Conservation (phyloP, 2,888 invertebrate species). For the Chymomyza fuscimana region DNA sequence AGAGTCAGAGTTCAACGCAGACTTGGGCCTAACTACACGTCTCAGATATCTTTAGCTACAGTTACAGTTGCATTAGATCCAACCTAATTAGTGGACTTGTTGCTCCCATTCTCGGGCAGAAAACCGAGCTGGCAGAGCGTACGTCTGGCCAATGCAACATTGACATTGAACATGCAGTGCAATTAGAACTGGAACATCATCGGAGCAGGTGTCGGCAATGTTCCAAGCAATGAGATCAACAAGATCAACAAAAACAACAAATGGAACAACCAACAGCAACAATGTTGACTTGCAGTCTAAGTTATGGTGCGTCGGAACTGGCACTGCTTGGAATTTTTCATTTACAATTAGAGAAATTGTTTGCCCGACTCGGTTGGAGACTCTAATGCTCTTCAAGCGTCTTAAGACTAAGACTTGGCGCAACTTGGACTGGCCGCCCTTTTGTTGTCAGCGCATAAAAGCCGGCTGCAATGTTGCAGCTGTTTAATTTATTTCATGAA, state of each 20-base stretch:
- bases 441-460: not conserved
- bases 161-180: conserved; percentile 6
- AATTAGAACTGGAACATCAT: conserved; percentile 2
- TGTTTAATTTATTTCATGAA: conserved; percentile 4
- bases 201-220: not conserved
- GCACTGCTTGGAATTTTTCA: not conserved
- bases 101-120: not conserved
- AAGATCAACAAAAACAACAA: conserved; percentile 1
- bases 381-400: not conserved
- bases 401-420: not conserved
- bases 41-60: not conserved
- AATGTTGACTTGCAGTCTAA: not conserved
- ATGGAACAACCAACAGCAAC: not conserved
- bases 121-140: not conserved
- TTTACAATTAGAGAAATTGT: conserved; percentile 9
- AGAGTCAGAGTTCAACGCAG: not conserved
- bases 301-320: not conserved
- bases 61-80: not conserved
- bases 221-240: not conserved
- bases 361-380: not conserved
- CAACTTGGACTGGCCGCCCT: not conserved
- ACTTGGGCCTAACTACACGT: not conserved
- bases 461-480: not conserved
- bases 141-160: not conserved
- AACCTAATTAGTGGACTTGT: conserved; percentile 3